Evolutionary conservation across 2,797 vertebrate species (phyloP).

Genomic region (Melanotaenia pygmaea): DNA sequence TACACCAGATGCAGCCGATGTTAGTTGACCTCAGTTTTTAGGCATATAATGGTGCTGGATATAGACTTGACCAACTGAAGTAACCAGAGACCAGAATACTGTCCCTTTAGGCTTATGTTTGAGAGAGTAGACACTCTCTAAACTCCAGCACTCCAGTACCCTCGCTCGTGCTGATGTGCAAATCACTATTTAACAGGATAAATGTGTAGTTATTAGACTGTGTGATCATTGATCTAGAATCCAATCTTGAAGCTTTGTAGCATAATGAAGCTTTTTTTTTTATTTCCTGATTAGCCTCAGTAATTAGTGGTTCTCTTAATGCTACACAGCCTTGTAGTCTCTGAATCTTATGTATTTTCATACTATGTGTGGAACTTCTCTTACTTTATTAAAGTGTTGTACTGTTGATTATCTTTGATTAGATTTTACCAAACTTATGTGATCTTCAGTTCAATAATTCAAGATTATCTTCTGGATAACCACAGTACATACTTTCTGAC

Average conservation of each 20-base stretch:
- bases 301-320: background rate
- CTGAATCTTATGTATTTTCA: background rate
- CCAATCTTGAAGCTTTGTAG: background rate
- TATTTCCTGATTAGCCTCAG: background rate
- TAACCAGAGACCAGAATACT: background rate
- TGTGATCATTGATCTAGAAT: background rate
- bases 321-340: background rate
- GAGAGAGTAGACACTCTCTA: background rate
- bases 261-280: background rate
- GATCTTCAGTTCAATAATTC: background rate
- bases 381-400: background rate
- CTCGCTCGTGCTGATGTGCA: background rate
- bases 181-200: background rate
- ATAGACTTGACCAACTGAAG: background rate
- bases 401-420: background rate
- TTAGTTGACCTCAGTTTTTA: background rate
- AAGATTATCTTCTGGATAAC: background rate
- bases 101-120: background rate
- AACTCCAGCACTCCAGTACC: background rate
- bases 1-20: too few relatives aligned
- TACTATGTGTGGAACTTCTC: background rate
- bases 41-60: too few relatives aligned
- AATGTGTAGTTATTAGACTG: background rate
- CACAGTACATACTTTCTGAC: background rate
- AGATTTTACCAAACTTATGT: background rate